Conservation (phyloP, 2,113 vertebrate species). For the Puntigrus tetrazona region DNA sequence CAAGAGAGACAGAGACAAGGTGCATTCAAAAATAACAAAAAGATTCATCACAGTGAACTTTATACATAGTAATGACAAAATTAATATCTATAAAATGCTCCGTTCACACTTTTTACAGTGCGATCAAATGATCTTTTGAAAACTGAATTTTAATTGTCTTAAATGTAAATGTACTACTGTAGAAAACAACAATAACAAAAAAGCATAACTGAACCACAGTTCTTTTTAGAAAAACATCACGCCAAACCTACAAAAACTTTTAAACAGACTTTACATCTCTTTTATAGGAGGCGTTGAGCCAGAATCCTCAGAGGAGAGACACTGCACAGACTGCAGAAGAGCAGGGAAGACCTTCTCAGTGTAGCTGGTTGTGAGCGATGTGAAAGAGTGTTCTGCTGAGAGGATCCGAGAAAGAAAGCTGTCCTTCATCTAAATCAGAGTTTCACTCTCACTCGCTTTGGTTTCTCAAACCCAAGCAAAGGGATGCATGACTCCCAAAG, state of each 20-base stretch:
- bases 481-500: neutral
- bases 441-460: neutral
- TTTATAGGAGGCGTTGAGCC: neutral
- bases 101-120: too few species aligned
- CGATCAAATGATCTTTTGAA: neutral
- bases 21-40: neutral
- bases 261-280: neutral
- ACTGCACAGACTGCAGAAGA: conserved; percentile 1
- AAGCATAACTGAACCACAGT: neutral
- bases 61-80: too few species aligned
- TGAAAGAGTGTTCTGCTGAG: neutral
- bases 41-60: neutral
- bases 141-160: too few species aligned
- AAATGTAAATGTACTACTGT: too few species aligned
- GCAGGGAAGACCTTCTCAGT: neutral
- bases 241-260: neutral
- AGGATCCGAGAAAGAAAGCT: neutral
- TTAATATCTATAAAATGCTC: too few species aligned
- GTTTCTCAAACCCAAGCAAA: neutral
- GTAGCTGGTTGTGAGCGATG: neutral
- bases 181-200: neutral
- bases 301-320: neutral
- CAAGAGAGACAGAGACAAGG: neutral
- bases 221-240: neutral
- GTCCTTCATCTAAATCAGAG: neutral